Evolutionary conservation across 2,888 invertebrate species (phyloP), one percentile per base, ranked within the genome.

Genomic region (Patella depressa): DNA sequence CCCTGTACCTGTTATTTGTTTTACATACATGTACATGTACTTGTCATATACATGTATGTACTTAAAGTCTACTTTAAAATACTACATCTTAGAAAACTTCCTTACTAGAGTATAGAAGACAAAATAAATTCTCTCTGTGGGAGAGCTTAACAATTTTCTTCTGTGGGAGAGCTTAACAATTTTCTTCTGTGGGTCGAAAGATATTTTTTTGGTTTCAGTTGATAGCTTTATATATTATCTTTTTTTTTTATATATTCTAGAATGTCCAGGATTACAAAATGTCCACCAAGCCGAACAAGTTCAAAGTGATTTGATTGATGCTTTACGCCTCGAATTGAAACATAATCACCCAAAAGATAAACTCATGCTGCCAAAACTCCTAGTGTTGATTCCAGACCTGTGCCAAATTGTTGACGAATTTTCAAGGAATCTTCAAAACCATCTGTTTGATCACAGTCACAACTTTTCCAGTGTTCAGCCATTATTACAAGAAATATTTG

Each of bases 271-370:
- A 15, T 53, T 85, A 45, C 71, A 78, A 59, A 79, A 81, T 59
- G 72, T 78, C 34, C 54, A 73, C 17, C 82, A 84, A 54, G 84
- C 88, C 1, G 88, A 88, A 72, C 78, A 83, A 9, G 76, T 86
- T 1, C 89, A 89, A 76, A 77, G 81, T n/a, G 85, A 86, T 59
- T 76, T 88, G 17, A 80, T 89, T 9, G 85, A 89, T 53, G 85
- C 88, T 0, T 77, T 89, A 12, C 80, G 87, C 2, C 81, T 89
- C 9, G 88, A 88, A 72, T 78, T 88, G 9, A 88, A 88, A 77
- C 88, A 87, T 78, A 89, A 89, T 78, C 88, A 89, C 73, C 87
- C 89, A 2, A 87, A 86, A 78, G 82, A 85, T 59, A 81, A 79
- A 9, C 80, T 84, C n/a, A 75, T 88, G 53, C 84, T 89, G 73